Base-by-base conservation (phyloP, 2,888 invertebrate species). In the Actias luna region DNA sequence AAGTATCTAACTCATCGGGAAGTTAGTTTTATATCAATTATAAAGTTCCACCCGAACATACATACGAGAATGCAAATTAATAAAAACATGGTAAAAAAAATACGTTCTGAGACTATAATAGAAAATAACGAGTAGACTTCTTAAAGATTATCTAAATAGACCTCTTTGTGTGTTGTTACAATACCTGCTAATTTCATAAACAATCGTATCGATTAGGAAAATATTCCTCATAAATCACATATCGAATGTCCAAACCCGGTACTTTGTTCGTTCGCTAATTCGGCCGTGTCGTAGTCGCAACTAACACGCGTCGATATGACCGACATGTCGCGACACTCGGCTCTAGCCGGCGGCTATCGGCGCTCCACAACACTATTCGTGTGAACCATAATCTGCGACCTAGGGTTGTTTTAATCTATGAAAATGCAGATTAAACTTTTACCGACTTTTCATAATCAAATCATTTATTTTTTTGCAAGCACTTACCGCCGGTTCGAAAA, bases 241-340 rank as follows among this genome's bases (percentile, higher is more conserved):
- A 16, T 52, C 29, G 52, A 25, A 5, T 27, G 29, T 52, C 52
- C 1, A 16, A 52, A 46, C 22, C 18, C 14, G 7, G 16, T 25
- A 27, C n/a, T 29, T 16, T 29, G 27, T 52, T 29, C 27, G 27
- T 29, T 29, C 52, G 12, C 14, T 16, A 52, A 52, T 52, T 52
- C 29, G n/a, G 16, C 14, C 29, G 16, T 16, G 52, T 52, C 52
- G 29, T 27, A 29, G 16, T 46, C 7, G 27, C 52, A 18, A 18
- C 52, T 52, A 52, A 52, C 16, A 59, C 69, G 68, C 65, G 71
- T 64, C 74, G 68, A 68, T 71, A 64, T 74, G 77, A 76, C 75
- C 64, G 75, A 76, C 75, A 75, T 76, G 72, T 60, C 67, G 65
- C 71, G 69, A 22, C 68, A 42, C 65, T 22, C n/a, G 25, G 68